Evolutionary conservation across 2,113 vertebrate species (phyloP).

Genomic region (Rhinichthys klamathensis): DNA sequence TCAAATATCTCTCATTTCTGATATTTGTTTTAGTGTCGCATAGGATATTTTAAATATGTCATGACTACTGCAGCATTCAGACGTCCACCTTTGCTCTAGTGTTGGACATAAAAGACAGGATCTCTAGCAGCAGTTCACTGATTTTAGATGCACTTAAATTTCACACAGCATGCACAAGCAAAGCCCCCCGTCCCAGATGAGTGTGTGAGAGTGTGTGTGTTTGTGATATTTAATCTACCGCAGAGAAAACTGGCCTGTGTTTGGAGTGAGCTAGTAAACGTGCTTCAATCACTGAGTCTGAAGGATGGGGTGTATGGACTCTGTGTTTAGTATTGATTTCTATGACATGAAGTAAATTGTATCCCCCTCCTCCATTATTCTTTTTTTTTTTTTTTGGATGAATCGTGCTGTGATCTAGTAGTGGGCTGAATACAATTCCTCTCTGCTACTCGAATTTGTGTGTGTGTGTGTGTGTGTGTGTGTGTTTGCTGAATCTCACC

Average conservation of each 20-base stretch:
- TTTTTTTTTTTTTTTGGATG: background rate
- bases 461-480: background rate
- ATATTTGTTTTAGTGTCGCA: background rate
- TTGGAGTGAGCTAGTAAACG: background rate
- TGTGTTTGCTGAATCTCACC: background rate
- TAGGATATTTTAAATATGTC: background rate
- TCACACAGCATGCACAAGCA: constrained; percentile 30
- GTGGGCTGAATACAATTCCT: background rate
- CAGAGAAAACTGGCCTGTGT: background rate
- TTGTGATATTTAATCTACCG: background rate
- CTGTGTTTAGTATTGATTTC: constrained; percentile 20
- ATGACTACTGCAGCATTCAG: background rate
- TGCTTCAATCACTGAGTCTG: background rate
- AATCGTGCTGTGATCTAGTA: background rate
- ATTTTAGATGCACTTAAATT: constrained; percentile 24
- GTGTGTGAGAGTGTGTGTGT: background rate
- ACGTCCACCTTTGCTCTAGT: background rate
- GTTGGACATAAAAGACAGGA: background rate
- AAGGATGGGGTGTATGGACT: background rate
- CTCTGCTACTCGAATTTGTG: background rate
- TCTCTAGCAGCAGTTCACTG: constrained; percentile 1
- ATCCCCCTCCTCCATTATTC: background rate
- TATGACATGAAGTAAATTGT: constrained; percentile 1
- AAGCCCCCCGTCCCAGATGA: constrained; percentile 13
- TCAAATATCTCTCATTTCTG: background rate